These are phyloP conservation scores for Petrolisthes manimaculis DNA, from an alignment of 2,888 invertebrate species.

Conservation along the genomic window DNA sequence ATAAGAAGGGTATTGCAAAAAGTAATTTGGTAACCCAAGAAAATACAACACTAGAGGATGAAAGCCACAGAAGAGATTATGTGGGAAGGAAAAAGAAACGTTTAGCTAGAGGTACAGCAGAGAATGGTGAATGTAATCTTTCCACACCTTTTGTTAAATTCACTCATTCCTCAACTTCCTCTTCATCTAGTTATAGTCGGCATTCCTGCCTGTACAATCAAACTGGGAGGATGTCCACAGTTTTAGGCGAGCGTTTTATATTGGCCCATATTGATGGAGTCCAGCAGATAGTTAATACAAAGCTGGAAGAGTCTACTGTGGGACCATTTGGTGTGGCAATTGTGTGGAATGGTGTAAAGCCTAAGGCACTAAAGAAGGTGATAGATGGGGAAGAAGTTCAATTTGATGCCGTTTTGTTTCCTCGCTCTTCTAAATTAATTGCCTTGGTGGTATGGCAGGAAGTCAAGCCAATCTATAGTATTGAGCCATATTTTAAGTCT, in stretches of 20 bases:
- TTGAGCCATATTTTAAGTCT: slow-evolving; percentile 31
- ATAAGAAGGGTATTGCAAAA: too few relatives aligned
- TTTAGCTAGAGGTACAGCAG: too few relatives aligned
- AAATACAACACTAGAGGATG: too few relatives aligned
- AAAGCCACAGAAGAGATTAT: too few relatives aligned
- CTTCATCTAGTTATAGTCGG: too few relatives aligned
- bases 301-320: neutral
- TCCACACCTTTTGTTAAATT: too few relatives aligned
- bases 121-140: too few relatives aligned
- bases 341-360: slow-evolving; percentile 11
- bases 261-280: slow-evolving; percentile 19
- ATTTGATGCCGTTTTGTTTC: slow-evolving; percentile 27
- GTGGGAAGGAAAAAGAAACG: too few relatives aligned
- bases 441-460: slow-evolving; percentile 27
- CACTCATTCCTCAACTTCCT: too few relatives aligned
- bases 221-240: slow-evolving; percentile 24
- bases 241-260: slow-evolving; percentile 25
- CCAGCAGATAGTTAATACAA: slow-evolving; percentile 12
- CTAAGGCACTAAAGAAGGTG: neutral
- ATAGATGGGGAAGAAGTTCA: slow-evolving; percentile 18
- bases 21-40: too few relatives aligned
- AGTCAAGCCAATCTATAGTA: slow-evolving; percentile 8
- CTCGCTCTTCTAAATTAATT: slow-evolving; percentile 8
- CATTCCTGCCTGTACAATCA: slow-evolving; percentile 38
- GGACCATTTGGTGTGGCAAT: slow-evolving; percentile 15